Percentiles rank a stretch among this genome's conserved stretches.
These are phyloP conservation scores for Danio albolineatus DNA, from an alignment of 2,797 vertebrate species.

Conservation along the genomic window DNA sequence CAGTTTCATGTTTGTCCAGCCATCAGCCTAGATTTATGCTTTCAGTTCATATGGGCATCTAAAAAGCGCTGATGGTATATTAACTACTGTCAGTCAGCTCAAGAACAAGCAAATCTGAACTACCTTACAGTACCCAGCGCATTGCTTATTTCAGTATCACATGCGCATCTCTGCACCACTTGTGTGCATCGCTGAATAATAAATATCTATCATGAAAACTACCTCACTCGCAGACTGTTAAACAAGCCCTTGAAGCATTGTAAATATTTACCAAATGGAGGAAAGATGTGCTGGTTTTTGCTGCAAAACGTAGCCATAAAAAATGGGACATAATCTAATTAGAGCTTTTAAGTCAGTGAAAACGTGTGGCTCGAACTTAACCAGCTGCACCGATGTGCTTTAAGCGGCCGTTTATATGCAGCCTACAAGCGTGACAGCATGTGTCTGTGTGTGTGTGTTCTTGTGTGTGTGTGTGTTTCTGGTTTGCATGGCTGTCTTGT, in stretches of 20 bases:
- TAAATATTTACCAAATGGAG: slow-evolving; percentile 34
- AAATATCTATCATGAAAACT: not conserved
- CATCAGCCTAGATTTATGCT: no score
- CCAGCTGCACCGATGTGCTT: slow-evolving; percentile 63
- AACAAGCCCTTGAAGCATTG: slow-evolving; percentile 5
- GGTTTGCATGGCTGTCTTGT: slow-evolving; percentile 61
- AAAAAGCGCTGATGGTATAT: no score
- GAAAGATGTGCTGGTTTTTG: slow-evolving; percentile 12
- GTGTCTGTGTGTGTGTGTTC: slow-evolving; percentile 40
- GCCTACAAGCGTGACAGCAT: slow-evolving; percentile 21
- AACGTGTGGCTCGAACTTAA: slow-evolving; percentile 54
- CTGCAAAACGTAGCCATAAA: slow-evolving; percentile 12
- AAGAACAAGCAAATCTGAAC: no score
- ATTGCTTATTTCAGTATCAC: no score
- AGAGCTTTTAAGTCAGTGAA: slow-evolving; percentile 67
- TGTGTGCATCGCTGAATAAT: not conserved
- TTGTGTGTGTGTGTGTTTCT: slow-evolving; percentile 51
- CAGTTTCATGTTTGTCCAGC: no score
- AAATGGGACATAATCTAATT: slow-evolving; percentile 67
- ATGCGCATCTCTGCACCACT: no score
- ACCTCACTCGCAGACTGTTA: slow-evolving; percentile 6
- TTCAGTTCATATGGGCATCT: no score
- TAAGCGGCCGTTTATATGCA: slow-evolving; percentile 49
- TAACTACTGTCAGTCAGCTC: no score
- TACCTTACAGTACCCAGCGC: no score